Base-by-base conservation (phyloP, 2,888 invertebrate species). In the Neoaliturus tenellus region DNA sequence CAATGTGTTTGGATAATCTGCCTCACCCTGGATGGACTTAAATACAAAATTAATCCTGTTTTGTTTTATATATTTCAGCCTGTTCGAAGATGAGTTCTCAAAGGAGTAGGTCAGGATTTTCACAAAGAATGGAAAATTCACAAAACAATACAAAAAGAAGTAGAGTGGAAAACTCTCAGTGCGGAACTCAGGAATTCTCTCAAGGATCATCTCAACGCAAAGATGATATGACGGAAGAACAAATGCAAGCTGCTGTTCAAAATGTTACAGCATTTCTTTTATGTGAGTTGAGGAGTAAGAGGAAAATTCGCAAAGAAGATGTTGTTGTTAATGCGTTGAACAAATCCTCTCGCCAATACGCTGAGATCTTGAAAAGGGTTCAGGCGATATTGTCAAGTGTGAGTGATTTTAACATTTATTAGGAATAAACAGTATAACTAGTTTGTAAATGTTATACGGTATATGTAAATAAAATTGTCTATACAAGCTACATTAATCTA, bases 271-370 rank as follows among this genome's bases (percentile, higher is more conserved):
- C 17, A 25, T 78, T 51, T 33, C 55, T 78, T 25, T 55, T 78
- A 1, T 78, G 78, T 55, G 78, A 78, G 8, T n/a, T 78, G 78
- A 48, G 78, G 17, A 35, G 35, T 20, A 78, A 55, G 55, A 78
- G 78, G 35, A 78, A n/a, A 35, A 55, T 78, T 10, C 28, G 35
- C n/a, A 78, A 78, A 31, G 78, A 78, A 6, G 78, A 78, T 31
- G 35, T 78, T 55, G 78, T 78, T 0, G 23, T 35, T 12, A 78
- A 35, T 78, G 78, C 35, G 12, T 31, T 78, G 20, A 78, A 78
- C 33, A 78, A 78, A 20, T 28, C 51, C 3, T 20, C 78, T 28
- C 44, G 78, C 17, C 78, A 78, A 25, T 78, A 55, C 33, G 55
- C 33, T 33, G 78, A 31, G 35, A 78, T 78, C 23, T 28, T 78